phyloP scores from a whole-genome alignment of 2,113 vertebrate genomes.

The Tragelaphus buxtoni region DNA sequence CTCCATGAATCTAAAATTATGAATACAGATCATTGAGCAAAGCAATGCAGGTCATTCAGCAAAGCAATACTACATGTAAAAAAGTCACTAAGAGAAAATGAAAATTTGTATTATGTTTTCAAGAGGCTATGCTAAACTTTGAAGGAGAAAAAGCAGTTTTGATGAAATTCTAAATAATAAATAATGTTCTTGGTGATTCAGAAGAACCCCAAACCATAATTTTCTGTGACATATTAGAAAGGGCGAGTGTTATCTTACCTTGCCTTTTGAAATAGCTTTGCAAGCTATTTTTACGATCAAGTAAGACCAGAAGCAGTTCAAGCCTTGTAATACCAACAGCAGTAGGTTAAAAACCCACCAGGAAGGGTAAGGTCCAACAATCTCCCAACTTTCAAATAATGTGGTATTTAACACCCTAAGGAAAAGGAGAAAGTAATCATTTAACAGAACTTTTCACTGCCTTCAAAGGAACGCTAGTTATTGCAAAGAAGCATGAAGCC shows the following conservation, averaged over 20 bases:
- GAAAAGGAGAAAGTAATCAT: conserved; percentile 52
- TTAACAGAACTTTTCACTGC: not conserved
- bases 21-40: not conserved
- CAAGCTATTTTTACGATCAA: conserved; percentile 93
- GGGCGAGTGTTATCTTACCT: conserved; percentile 82
- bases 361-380: conserved; percentile 95
- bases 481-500: not conserved
- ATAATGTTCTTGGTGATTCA: not conserved
- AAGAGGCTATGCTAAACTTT: not conserved
- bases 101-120: not conserved
- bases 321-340: conserved; percentile 89
- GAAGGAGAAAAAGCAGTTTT: not conserved
- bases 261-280: conserved; percentile 95
- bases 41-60: not conserved
- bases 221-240: conserved; percentile 10
- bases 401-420: conserved; percentile 95
- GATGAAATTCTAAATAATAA: conserved; percentile 33
- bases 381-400: conserved; percentile 96
- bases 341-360: conserved; percentile 95
- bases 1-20: not conserved
- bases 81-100: not conserved
- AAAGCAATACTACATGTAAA: not conserved
- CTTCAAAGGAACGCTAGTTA: not conserved
- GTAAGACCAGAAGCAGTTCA: conserved; percentile 96
- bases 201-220: conserved; percentile 10